Percentiles rank a stretch among this genome's conserved stretches.
Conservation (phyloP, 2,888 invertebrate species). For the Diarsia dahlii region DNA sequence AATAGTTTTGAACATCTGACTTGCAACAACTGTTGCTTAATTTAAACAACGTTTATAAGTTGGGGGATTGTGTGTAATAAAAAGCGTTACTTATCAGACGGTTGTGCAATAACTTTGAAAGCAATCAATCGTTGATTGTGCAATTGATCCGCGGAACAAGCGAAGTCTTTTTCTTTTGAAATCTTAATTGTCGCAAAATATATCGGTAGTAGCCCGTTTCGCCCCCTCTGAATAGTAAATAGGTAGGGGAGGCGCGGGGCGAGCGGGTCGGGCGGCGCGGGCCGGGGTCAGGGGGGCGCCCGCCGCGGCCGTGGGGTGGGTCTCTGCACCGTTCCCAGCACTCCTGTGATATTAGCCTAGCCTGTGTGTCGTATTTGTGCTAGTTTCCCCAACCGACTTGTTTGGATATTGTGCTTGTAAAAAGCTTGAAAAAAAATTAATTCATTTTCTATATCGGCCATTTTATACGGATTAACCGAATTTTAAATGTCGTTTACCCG, state of each 20-base stretch:
- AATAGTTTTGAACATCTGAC: slow-evolving; percentile 55
- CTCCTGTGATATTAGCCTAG: slow-evolving; percentile 91
- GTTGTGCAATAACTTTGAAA: slow-evolving; percentile 75
- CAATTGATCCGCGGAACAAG: slow-evolving; percentile 77
- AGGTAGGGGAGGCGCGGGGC: slow-evolving; percentile 79
- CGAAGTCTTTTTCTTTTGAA: slow-evolving; percentile 84
- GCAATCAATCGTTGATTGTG: slow-evolving; percentile 77
- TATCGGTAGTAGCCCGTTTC: slow-evolving; percentile 86
- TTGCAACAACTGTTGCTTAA: slow-evolving; percentile 60
- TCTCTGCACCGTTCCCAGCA: slow-evolving; percentile 88
- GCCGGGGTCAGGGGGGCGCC: slow-evolving; percentile 54
- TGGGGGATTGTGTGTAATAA: slow-evolving; percentile 69
- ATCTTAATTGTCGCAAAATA: slow-evolving; percentile 89
- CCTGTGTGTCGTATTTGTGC: slow-evolving; percentile 90
- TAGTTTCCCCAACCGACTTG: slow-evolving; percentile 86
- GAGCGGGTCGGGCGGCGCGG: slow-evolving; percentile 59
- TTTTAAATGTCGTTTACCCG: slow-evolving; percentile 82
- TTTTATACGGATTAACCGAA: slow-evolving; percentile 86
- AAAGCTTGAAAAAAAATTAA: slow-evolving; percentile 80
- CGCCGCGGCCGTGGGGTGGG: slow-evolving; percentile 67
- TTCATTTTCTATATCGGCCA: slow-evolving; percentile 82
- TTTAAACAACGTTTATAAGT: slow-evolving; percentile 67
- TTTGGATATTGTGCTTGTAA: slow-evolving; percentile 87
- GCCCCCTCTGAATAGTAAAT: slow-evolving; percentile 89
- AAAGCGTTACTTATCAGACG: slow-evolving; percentile 75